phyloP scores from a whole-genome alignment of 2,888 invertebrate genomes.

The Lamellibrachia columna region DNA sequence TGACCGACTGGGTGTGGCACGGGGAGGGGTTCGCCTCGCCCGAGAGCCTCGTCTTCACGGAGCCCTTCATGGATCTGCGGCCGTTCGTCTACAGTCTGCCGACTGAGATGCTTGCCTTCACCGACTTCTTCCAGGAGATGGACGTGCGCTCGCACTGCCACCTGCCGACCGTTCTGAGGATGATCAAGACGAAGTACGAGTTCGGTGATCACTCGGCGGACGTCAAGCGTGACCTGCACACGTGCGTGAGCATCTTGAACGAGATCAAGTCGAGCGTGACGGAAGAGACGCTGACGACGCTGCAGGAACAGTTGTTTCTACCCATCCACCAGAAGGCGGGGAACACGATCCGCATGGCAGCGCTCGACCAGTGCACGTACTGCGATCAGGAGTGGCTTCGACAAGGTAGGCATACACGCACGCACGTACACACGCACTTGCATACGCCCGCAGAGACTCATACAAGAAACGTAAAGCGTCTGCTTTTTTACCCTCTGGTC shows the following conservation, averaged over 20 bases:
- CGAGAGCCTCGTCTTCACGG: slow-evolving; percentile 35
- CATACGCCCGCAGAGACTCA: neutral
- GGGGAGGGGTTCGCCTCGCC: slow-evolving; percentile 46
- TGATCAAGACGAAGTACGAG: slow-evolving; percentile 39
- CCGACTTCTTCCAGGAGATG: slow-evolving; percentile 35
- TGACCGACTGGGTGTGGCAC: slow-evolving; percentile 46
- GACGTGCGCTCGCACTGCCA: slow-evolving; percentile 36
- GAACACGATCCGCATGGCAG: slow-evolving; percentile 34
- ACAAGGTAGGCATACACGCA: slow-evolving; percentile 31
- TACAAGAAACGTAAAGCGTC: neutral
- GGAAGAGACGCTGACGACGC: slow-evolving; percentile 26
- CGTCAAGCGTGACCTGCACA: slow-evolving; percentile 41
- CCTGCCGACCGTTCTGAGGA: slow-evolving; percentile 37
- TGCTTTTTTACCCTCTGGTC: no score
- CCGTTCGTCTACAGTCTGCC: slow-evolving; percentile 46
- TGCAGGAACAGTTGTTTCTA: slow-evolving; percentile 36
- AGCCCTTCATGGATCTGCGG: slow-evolving; percentile 41
- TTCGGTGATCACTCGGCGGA: slow-evolving; percentile 25
- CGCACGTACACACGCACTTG: neutral
- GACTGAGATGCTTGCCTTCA: slow-evolving; percentile 35
- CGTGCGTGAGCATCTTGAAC: slow-evolving; percentile 42
- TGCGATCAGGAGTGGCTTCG: slow-evolving; percentile 47
- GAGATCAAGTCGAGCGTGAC: slow-evolving; percentile 40
- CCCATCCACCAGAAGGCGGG: slow-evolving; percentile 33
- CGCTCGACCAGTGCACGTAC: slow-evolving; percentile 45